Percentiles rank a stretch among this genome's conserved stretches.
These are phyloP conservation scores for Caenorhabditis virilis DNA, from an alignment of 2,888 invertebrate genomes.

Conservation along the genomic window DNA sequence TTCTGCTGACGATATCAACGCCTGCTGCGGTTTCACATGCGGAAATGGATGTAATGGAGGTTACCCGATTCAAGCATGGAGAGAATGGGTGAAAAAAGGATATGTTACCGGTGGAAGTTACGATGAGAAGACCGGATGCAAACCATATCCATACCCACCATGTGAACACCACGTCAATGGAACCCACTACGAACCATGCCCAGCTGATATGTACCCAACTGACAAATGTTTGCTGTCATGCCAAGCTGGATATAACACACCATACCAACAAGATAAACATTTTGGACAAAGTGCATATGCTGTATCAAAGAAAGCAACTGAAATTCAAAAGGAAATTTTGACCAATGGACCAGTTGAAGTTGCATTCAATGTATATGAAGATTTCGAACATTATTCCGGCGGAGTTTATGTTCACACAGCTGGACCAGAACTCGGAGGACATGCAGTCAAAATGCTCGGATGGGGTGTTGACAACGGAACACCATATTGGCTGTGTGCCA, in stretches of 20 bases:
- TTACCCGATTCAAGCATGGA: conserved; percentile 82
- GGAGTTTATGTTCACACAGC: conserved; percentile 75
- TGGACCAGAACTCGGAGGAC: conserved; percentile 80
- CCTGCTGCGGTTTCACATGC: conserved; percentile 69
- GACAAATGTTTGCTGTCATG: conserved; percentile 40
- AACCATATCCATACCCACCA: conserved; percentile 83
- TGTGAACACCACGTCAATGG: conserved; percentile 90
- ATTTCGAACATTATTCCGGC: conserved; percentile 49
- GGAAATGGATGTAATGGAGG: conserved; percentile 79
- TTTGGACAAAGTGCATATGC: conserved; percentile 59
- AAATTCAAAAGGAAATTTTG: conserved; percentile 74
- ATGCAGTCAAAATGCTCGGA: conserved; percentile 84
- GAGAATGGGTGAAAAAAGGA: conserved; percentile 82
- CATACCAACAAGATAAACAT: conserved; percentile 46
- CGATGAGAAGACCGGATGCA: conserved; percentile 76
- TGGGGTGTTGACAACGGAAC: conserved; percentile 78
- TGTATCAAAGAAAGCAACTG: conserved; percentile 51
- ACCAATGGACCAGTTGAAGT: conserved; percentile 70
- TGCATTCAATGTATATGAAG: conserved; percentile 54
- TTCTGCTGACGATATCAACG: conserved; percentile 71
- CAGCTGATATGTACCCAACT: conserved; percentile 48
- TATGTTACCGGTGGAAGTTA: conserved; percentile 83
- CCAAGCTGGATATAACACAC: conserved; percentile 36
- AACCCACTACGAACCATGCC: conserved; percentile 73
- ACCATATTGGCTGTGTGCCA: conserved; percentile 88